A percentile compares a stretch with the other conserved stretches of the same genome.
Conservation (phyloP, 2,113 vertebrate species). For the Xiphophorus maculatus region DNA sequence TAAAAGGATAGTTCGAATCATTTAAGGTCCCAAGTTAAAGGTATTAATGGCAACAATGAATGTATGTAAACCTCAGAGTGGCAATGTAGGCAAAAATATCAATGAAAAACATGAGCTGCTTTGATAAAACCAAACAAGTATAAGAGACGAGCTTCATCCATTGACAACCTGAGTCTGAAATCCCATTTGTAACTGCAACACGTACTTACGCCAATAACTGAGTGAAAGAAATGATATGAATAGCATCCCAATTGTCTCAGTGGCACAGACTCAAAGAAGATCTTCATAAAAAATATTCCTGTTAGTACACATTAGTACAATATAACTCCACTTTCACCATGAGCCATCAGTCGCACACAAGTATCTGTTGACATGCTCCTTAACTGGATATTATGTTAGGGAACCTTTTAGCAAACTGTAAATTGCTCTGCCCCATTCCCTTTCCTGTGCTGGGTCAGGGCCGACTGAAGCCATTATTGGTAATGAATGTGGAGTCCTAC, state of each 20-base stretch:
- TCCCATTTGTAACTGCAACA: slow-evolving; percentile 11
- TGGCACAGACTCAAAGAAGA: slow-evolving; percentile 56
- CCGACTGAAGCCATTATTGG: slow-evolving; percentile 82
- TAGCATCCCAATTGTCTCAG: slow-evolving; percentile 40
- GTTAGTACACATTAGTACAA: slow-evolving; percentile 77
- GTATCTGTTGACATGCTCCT: slow-evolving; percentile 88
- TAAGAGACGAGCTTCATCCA: neutral
- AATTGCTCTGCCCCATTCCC: slow-evolving; percentile 80
- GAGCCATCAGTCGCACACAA: slow-evolving; percentile 79
- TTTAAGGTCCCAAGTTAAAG: too few species aligned
- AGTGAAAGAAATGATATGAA: slow-evolving; percentile 24
- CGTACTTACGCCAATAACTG: slow-evolving; percentile 3
- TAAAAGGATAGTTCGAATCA: neutral
- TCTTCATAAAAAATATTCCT: slow-evolving; percentile 71
- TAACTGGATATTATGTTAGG: slow-evolving; percentile 85
- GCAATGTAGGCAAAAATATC: neutral
- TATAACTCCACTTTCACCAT: slow-evolving; percentile 71
- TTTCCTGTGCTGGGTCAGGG: slow-evolving; percentile 81
- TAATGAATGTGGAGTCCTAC: slow-evolving; percentile 87
- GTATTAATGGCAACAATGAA: too few species aligned
- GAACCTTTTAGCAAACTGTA: slow-evolving; percentile 84
- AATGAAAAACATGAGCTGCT: neutral
- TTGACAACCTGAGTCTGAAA: slow-evolving; percentile 1
- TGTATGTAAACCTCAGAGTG: too few species aligned
- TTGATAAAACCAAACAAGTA: neutral